Percentiles rank a stretch among this genome's conserved stretches.
Evolutionary conservation across 2,888 invertebrate genomes (phyloP).

Genomic region (Ochlodes sylvanus): DNA sequence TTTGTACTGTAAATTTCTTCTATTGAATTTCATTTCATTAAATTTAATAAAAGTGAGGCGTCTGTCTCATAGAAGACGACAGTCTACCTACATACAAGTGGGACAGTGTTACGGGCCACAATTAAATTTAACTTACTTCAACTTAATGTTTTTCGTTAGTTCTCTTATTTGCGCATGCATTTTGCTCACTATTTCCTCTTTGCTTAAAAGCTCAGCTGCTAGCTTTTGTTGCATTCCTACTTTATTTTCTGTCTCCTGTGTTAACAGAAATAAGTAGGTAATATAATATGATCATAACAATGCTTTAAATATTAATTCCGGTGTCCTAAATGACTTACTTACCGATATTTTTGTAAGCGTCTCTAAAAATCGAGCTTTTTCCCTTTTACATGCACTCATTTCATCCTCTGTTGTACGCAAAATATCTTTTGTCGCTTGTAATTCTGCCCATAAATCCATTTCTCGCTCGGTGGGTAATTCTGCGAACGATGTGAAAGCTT

Average conservation of each 20-base stretch:
- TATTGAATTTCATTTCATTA: no score
- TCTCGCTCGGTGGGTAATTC: conserved; percentile 75
- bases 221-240: conserved; percentile 78
- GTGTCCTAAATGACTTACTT: conserved; percentile 52
- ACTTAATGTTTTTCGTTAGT: conserved; percentile 71
- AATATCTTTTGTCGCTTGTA: conserved; percentile 75
- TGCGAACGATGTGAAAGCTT: conserved; percentile 46
- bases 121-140: conserved; percentile 61
- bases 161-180: conserved; percentile 77
- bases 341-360: conserved; percentile 75
- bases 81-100: no score
- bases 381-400: conserved; percentile 66
- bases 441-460: conserved; percentile 75
- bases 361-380: conserved; percentile 76
- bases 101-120: no score
- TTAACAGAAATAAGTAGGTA: conserved; percentile 49
- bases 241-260: conserved; percentile 73
- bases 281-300: neutral
- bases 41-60: no score
- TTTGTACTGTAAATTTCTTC: no score
- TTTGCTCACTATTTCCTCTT: conserved; percentile 74
- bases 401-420: conserved; percentile 74
- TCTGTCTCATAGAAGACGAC: no score
- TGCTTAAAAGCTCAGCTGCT: conserved; percentile 75
- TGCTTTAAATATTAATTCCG: neutral